phyloP scores from a whole-genome alignment of 1,140 invertebrate genomes.

The Solenopsis fugax region DNA sequence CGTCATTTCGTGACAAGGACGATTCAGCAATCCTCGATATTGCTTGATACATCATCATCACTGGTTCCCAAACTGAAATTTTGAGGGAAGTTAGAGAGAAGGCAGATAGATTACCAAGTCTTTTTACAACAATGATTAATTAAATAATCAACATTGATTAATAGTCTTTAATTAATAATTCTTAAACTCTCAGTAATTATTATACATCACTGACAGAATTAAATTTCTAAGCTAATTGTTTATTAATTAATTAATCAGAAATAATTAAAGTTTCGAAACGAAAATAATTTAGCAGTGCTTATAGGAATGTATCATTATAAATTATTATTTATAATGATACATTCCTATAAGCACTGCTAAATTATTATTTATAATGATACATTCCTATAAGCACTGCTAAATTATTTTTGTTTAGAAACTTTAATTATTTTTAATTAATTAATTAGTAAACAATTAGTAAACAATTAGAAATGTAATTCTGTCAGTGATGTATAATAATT shows the following conservation, averaged over 20 bases:
- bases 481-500: neutral
- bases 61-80: neutral
- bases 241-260: neutral
- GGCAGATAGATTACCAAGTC: neutral
- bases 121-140: neutral
- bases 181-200: neutral
- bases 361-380: neutral
- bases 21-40: slow-evolving; percentile 21
- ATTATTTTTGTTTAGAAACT: neutral
- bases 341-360: neutral
- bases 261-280: neutral
- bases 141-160: neutral
- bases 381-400: neutral
- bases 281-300: neutral
- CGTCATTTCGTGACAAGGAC: slow-evolving; percentile 1
- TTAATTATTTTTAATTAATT: slow-evolving; percentile 2
- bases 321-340: neutral
- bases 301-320: neutral
- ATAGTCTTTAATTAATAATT: slow-evolving; percentile 1
- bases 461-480: neutral
- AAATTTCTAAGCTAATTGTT: neutral
- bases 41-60: neutral
- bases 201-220: neutral
- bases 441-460: neutral
- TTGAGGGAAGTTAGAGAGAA: neutral